Evolutionary conservation across 2,888 invertebrate genomes (phyloP), one percentile per base, ranked within the genome.

Genomic region (Villa cingulata): DNA sequence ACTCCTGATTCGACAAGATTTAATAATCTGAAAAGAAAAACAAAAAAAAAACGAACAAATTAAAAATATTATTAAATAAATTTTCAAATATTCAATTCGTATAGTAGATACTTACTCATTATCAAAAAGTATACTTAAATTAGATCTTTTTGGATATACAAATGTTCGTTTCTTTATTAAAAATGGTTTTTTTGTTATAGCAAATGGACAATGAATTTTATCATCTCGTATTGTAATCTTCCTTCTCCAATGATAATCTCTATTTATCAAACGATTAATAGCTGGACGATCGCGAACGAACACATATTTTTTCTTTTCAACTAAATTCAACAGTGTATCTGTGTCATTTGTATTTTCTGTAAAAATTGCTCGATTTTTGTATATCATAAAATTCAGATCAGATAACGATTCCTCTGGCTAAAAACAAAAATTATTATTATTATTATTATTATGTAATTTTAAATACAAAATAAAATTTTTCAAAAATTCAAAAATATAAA

Each of bases 1-100:
- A 89, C 80, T 3, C 89, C 89, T 0, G 81, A 75, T 70, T 88
- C 85, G 2, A 84, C 76, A 44, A 88, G 65, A 52, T 75, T 72
- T 39, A 75, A 71, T 14, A 87, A 67, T 47, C 87, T 87, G 61
- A 15, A 70, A 70, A 32, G 50, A 52, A 18, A 41, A 37, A 23
- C 14, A 27, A 14, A 14, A n/a, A 18, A 39, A 39, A 32, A 36
- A 32, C 19, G 32, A 36, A 32, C 19, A 9, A 15, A 7, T 7
- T 9, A 18, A 23, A 37, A 29, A 17, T 20, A 19, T 16, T 15
- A 43, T 36, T 46, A 40, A 41, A 37, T 29, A 34, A 5, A 36
- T n/a, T n/a, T n/a, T n/a, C n/a, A n/a, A n/a, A n/a, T n/a, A n/a
- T n/a, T n/a, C n/a, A 38, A 36, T 9, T 7, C 10, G 39, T 2